phyloP scores from a whole-genome alignment of 2,113 vertebrate genomes.

The Poecilia latipinna region DNA sequence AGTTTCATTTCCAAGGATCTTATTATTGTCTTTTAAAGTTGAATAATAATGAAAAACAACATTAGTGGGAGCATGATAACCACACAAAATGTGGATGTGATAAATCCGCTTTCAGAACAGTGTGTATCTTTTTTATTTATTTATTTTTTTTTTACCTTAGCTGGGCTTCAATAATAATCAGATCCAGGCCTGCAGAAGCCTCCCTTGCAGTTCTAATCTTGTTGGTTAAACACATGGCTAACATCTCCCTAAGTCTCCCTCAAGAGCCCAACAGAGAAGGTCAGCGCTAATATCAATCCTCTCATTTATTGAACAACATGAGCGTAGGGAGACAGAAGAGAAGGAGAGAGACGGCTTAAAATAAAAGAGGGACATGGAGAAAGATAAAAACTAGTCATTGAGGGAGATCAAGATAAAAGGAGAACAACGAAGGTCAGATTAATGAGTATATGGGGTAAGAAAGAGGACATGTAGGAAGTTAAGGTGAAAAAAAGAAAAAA shows the following conservation, averaged over 20 bases:
- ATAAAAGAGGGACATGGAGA: constrained; percentile 8
- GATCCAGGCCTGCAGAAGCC: constrained; percentile 58
- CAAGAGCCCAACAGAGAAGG: constrained; percentile 65
- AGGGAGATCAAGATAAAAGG: constrained; percentile 6
- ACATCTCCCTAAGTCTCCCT: constrained; percentile 59
- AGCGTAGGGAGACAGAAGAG: constrained; percentile 1
- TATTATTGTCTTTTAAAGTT: constrained; percentile 2
- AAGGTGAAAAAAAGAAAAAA: constrained; percentile 33
- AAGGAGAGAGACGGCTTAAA: constrained; percentile 17
- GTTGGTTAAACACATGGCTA: constrained; percentile 69
- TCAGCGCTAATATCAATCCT: constrained; percentile 60
- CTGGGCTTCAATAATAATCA: constrained; percentile 60
- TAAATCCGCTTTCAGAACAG: constrained; percentile 31
- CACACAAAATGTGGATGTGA: constrained; percentile 1
- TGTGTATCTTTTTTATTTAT: constrained; percentile 8
- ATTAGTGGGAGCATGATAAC: constrained; percentile 1
- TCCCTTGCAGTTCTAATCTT: constrained; percentile 56
- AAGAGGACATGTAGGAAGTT: constrained; percentile 24
- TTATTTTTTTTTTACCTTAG: constrained; percentile 30
- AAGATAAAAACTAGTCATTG: not conserved
- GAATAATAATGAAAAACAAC: not conserved
- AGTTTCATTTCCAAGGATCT: constrained; percentile 3
- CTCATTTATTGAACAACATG: constrained; percentile 58
- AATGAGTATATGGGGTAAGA: constrained; percentile 8
- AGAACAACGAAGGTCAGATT: constrained; percentile 17